Conservation (phyloP, 2,888 invertebrate species). For the Caenorhabditis drosophilae region DNA sequence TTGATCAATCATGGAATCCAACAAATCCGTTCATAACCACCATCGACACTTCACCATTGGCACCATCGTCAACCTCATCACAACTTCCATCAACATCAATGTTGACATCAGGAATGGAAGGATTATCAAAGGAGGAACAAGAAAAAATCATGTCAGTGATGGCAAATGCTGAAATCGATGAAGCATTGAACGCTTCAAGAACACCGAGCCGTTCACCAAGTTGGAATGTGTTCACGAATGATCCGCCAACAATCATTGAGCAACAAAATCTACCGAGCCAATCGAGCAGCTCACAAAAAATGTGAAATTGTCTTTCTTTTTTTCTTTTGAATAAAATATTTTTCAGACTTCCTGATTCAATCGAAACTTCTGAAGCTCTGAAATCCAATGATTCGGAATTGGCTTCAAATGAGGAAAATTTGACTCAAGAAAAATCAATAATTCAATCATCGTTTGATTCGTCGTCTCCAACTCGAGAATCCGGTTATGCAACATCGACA, state of each 20-base stretch:
- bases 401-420: background rate
- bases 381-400: too few species aligned
- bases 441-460: background rate
- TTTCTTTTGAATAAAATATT: too few species aligned
- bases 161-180: conserved; percentile 73
- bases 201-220: conserved; percentile 12
- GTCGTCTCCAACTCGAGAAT: conserved; percentile 47
- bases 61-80: too few species aligned
- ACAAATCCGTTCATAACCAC: too few species aligned
- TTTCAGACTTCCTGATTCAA: too few species aligned
- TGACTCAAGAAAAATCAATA: background rate
- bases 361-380: background rate
- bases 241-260: background rate
- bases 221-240: background rate
- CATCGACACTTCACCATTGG: too few species aligned
- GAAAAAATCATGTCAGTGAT: conserved; percentile 76
- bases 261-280: too few species aligned
- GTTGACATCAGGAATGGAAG: conserved; percentile 63
- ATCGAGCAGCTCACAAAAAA: too few species aligned
- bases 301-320: too few species aligned
- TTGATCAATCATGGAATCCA: too few species aligned
- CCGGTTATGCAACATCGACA: conserved; percentile 56
- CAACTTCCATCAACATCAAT: too few species aligned
- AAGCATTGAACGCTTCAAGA: background rate
- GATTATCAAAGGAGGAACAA: conserved; percentile 75